These are phyloP conservation scores for Acanthurus lineatus DNA, from an alignment of 2,797 vertebrate genomes.

Conservation along the genomic window DNA sequence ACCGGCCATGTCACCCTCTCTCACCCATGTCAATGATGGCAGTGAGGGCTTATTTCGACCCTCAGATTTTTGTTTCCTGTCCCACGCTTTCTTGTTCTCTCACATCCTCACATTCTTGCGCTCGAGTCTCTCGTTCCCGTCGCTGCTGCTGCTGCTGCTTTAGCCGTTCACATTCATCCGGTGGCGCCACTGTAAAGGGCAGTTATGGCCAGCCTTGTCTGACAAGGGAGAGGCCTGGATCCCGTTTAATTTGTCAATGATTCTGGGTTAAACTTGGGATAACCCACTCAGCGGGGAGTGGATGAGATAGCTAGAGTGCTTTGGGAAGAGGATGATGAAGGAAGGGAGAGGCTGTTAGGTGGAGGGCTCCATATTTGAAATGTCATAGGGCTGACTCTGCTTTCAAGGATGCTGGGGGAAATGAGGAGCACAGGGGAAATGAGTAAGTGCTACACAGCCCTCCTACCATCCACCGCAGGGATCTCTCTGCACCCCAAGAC, in stretches of 20 bases:
- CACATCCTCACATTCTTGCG: constrained; percentile 51
- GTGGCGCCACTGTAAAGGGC: constrained; percentile 68
- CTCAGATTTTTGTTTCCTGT: constrained; percentile 41
- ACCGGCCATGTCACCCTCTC: constrained; percentile 36
- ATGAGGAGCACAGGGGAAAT: constrained; percentile 17
- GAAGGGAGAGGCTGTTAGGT: constrained; percentile 14
- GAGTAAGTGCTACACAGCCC: constrained; percentile 48
- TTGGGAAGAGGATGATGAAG: constrained; percentile 17
- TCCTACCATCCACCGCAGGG: constrained; percentile 4
- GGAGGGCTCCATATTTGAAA: constrained; percentile 45
- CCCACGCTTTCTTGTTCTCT: constrained; percentile 37
- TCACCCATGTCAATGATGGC: constrained; percentile 53
- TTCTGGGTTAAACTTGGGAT: constrained; percentile 46
- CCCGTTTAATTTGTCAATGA: constrained; percentile 63
- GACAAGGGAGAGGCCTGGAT: constrained; percentile 77
- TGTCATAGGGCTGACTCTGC: constrained; percentile 10
- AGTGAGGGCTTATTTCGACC: constrained; percentile 37
- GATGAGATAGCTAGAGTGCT: constrained; percentile 10
- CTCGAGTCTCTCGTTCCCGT: constrained; percentile 44
- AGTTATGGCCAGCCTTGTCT: constrained; percentile 77
- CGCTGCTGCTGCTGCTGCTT: constrained; percentile 46
- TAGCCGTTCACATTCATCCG: constrained; percentile 77
- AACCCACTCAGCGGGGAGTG: constrained; percentile 17
- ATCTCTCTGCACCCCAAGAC: constrained; percentile 15
- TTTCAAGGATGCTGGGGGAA: constrained; percentile 2